Conservation (phyloP, 2,797 vertebrate genomes). For the Tolypeutes matacus region DNA sequence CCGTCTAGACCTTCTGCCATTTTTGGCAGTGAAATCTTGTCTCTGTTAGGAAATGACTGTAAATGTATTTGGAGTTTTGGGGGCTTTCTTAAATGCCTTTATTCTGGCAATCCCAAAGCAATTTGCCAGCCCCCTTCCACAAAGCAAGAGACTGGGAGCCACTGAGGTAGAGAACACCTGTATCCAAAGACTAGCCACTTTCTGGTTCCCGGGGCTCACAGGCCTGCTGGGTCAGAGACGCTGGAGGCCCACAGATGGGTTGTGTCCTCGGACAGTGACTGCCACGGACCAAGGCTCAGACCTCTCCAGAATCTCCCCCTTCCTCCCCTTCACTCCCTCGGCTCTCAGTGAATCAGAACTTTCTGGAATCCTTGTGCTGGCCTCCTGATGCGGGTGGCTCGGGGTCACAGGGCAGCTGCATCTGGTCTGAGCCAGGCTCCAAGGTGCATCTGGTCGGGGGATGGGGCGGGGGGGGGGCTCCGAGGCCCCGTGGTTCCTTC, state of each 20-base stretch:
- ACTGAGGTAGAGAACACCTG: background rate
- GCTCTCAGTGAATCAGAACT: background rate
- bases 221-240: background rate
- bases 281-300: background rate
- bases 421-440: background rate
- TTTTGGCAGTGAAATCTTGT: background rate
- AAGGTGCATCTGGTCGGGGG: background rate
- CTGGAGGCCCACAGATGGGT: background rate
- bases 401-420: background rate
- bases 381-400: background rate
- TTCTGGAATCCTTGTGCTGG: background rate
- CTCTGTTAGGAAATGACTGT: conserved; percentile 34
- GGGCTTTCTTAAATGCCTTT: conserved; percentile 64
- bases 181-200: background rate
- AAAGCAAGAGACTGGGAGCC: conserved; percentile 46
- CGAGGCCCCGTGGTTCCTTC: background rate
- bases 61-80: conserved; percentile 66
- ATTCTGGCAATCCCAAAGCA: conserved; percentile 58
- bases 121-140: conserved; percentile 41
- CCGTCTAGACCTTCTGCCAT: background rate
- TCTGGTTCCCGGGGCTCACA: background rate
- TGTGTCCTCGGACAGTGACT: too few species aligned
- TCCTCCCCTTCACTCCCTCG: background rate
- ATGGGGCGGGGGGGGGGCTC: background rate
- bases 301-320: conserved; percentile 7